These are phyloP conservation scores for Mastigias papua DNA, from an alignment of 30 jellyfish, hydroid and myxozoan genomes.

Conservation along the genomic window DNA sequence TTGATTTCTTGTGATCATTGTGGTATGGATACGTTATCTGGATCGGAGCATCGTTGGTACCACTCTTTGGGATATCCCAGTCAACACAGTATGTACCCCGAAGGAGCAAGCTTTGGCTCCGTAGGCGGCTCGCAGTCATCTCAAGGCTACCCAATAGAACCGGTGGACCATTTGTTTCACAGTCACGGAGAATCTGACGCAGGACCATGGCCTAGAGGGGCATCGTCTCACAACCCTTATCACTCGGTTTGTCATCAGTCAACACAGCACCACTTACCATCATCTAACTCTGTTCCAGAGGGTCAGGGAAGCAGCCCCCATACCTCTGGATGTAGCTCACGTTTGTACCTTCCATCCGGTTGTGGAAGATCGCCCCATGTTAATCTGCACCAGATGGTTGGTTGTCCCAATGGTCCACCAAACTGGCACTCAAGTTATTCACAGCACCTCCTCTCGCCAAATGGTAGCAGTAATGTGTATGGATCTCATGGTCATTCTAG, in stretches of 20 bases:
- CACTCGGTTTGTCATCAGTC: conserved; percentile 82
- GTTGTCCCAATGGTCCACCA: conserved; percentile 77
- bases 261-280: conserved; percentile 71
- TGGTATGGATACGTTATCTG: conserved; percentile 66
- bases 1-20: not conserved
- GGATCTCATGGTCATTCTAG: conserved; percentile 66
- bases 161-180: conserved; percentile 72
- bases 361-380: conserved; percentile 81
- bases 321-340: conserved; percentile 82
- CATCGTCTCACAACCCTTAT: conserved; percentile 68
- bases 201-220: conserved; percentile 74
- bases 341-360: conserved; percentile 81
- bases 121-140: conserved; percentile 74
- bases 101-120: conserved; percentile 67
- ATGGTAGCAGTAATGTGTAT: conserved; percentile 46
- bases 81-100: conserved; percentile 80
- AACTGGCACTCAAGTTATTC: conserved; percentile 71
- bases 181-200: conserved; percentile 74
- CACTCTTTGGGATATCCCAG: conserved; percentile 81
- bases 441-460: conserved; percentile 74
- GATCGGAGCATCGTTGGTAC: conserved; percentile 88
- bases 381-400: conserved; percentile 74
- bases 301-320: conserved; percentile 62
- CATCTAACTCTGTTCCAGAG: conserved; percentile 55
- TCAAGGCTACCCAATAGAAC: conserved; percentile 67